Percentiles rank a stretch among this genome's conserved stretches.
These are phyloP conservation scores for Olivierus martensii DNA, from an alignment of 1,140 invertebrate species.

Conservation along the genomic window DNA sequence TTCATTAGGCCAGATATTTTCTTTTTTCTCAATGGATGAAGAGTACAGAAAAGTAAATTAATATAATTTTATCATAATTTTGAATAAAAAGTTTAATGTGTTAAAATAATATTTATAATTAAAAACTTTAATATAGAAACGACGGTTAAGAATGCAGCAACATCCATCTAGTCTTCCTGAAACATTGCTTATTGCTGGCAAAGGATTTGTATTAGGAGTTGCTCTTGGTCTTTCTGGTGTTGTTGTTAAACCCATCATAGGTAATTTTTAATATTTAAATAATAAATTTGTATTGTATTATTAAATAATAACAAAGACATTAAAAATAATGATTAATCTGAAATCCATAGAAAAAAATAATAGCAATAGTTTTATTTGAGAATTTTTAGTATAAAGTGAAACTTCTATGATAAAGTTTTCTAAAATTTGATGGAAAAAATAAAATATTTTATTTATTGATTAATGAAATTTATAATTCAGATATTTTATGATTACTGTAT, in stretches of 20 bases:
- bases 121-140: conserved; percentile 33
- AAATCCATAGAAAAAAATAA: too few relatives aligned
- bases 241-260: conserved; percentile 48
- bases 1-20: conserved; percentile 85
- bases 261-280: too few relatives aligned
- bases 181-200: conserved; percentile 38
- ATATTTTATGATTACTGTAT: too few relatives aligned
- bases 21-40: conserved; percentile 88
- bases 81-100: not conserved
- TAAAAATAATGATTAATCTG: too few relatives aligned
- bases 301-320: too few relatives aligned
- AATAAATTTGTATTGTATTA: too few relatives aligned
- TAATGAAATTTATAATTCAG: too few relatives aligned
- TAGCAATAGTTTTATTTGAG: too few relatives aligned
- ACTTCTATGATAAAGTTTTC: too few relatives aligned
- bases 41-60: conserved; percentile 60
- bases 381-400: too few relatives aligned
- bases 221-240: conserved; percentile 50
- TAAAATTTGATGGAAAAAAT: too few relatives aligned
- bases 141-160: conserved; percentile 33
- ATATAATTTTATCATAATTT: not conserved
- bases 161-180: conserved; percentile 41
- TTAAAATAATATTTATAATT: conserved; percentile 16
- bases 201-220: conserved; percentile 47
- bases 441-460: too few relatives aligned